Evolutionary conservation across 2,888 invertebrate genomes (phyloP), one percentile per base, ranked within the genome.

Genomic region (Drosophila cyrtoloma): DNA sequence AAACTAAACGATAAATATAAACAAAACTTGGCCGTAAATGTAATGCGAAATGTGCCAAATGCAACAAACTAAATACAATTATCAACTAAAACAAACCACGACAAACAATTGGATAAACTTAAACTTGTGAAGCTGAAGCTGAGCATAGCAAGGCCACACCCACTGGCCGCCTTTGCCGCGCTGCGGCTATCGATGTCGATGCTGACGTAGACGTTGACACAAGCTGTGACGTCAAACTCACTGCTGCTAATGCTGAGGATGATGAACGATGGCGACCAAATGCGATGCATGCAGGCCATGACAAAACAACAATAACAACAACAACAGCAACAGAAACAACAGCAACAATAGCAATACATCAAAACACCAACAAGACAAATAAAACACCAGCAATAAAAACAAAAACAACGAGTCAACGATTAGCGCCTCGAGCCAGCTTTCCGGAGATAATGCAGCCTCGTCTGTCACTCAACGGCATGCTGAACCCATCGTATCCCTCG

Each of bases 381-480:
- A 60, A 52, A 74, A 39, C 68, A 64, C 66, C 58, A 71, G 59
- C 62, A 62, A 66, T 63, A 63, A 33, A 65, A 66, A 44, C 65
- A 71, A 71, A 66, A 78, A 50, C 66, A 63, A 69, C 60, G 37
- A 79, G 53, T 61, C 71, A 70, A 50, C 79, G 73, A 72, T 61
- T 74, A 50, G 70, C 75, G 67, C 91, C 92, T 62, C 90, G 92
- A 68, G 91, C 90, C 71, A 93, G 91, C 81, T 92, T 88, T 70
- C 90, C 92, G 70, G 92, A 92, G 71, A 92, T 92, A 78, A 91
- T 93, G 89, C 93, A 93, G 79, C 93, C 93, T 26, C 92, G 93
- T 51, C 89, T 93, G 44, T 93, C 93, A 52, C 79, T 93, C 42
- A 93, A 93, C 84, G 93, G 93, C 61, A 91, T 92, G 71, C 82